phyloP scores from a whole-genome alignment of 2,113 vertebrate genomes.

The Dolichallabes microphthalmus region DNA sequence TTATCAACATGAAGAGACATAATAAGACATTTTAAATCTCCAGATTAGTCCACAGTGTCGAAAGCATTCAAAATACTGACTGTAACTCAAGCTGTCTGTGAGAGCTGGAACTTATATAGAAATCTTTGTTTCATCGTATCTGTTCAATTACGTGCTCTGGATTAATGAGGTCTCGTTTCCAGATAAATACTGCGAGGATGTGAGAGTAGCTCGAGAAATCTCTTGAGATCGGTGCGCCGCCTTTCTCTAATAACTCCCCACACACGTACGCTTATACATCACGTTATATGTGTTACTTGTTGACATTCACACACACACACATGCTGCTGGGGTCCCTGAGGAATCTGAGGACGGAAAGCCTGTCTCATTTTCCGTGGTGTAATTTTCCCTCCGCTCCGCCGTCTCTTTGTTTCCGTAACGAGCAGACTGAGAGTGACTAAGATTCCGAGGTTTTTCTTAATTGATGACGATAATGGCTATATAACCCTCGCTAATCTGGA shows the following conservation, averaged over 20 bases:
- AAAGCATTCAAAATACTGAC: neutral
- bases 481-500: neutral
- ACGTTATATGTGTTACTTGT: neutral
- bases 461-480: conserved; percentile 17
- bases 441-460: conserved; percentile 13
- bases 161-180: neutral
- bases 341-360: neutral
- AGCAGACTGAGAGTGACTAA: neutral
- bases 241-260: neutral
- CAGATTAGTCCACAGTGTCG: conserved; percentile 2
- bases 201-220: neutral
- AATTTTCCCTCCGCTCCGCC: neutral
- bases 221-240: neutral
- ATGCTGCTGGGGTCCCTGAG: conserved; percentile 12
- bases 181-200: neutral
- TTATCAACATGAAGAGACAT: neutral
- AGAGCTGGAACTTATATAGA: neutral
- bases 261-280: neutral
- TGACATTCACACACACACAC: neutral
- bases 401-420: conserved; percentile 1
- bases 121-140: conserved; percentile 50
- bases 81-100: neutral
- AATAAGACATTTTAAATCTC: neutral
- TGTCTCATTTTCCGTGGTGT: neutral
- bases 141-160: conserved; percentile 37